phyloP scores from a whole-genome alignment of 2,797 vertebrate species.

The Lacerta bilineata region DNA sequence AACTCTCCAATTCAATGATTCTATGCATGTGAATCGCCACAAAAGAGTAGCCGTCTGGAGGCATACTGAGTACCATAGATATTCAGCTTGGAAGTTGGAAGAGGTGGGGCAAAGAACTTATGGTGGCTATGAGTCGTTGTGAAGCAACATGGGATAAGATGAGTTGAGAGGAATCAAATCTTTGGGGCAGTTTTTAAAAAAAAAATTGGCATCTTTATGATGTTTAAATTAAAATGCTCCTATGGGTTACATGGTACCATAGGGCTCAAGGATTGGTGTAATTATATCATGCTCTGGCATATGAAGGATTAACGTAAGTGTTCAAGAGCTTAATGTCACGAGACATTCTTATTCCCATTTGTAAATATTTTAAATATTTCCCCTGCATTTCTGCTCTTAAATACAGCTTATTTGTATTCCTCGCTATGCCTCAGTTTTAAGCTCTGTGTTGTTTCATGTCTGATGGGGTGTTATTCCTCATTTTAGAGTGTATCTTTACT shows the following conservation, averaged over 20 bases:
- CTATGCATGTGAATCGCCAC: too few species aligned
- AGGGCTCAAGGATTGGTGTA: background rate
- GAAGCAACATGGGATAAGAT: background rate
- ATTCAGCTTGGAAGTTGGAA: background rate
- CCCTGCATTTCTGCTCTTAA: background rate
- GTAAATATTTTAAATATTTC: background rate
- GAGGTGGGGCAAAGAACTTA: background rate
- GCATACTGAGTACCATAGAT: background rate
- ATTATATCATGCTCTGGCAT: background rate
- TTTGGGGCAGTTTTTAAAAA: background rate
- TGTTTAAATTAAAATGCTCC: background rate
- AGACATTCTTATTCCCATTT: background rate
- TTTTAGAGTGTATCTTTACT: conserved; percentile 18
- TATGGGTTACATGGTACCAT: background rate
- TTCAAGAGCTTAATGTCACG: background rate
- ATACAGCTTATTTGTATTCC: conserved; percentile 2
- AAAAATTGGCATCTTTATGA: background rate
- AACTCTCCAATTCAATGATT: too few species aligned
- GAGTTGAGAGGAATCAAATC: background rate
- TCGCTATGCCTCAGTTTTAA: background rate
- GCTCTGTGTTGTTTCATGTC: background rate
- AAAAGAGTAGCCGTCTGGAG: too few species aligned
- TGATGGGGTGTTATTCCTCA: background rate
- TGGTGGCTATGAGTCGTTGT: background rate
- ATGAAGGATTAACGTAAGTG: background rate